Evolutionary conservation across 2,888 invertebrate species (phyloP).

Genomic region (Ectemnius continuus): DNA sequence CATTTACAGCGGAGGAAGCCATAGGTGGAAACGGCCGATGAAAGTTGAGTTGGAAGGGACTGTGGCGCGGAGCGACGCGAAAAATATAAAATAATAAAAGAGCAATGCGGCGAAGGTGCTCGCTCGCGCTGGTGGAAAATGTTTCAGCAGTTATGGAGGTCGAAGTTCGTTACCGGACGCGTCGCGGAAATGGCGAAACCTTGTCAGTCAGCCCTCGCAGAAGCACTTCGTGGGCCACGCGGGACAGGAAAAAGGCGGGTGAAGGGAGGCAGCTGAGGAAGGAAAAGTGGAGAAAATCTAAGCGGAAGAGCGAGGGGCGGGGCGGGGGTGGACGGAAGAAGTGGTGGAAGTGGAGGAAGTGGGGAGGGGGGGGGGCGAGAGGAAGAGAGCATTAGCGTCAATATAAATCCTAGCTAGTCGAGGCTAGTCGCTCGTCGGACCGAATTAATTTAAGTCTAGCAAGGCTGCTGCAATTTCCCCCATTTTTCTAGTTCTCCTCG

Average conservation of each 20-base stretch:
- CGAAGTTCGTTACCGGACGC: slow-evolving; percentile 63
- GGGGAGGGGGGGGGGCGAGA: neutral
- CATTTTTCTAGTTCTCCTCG: slow-evolving; percentile 63
- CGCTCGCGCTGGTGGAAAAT: slow-evolving; percentile 46
- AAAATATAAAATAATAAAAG: slow-evolving; percentile 53
- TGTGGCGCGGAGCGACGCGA: slow-evolving; percentile 22
- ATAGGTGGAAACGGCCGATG: no score
- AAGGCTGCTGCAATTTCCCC: slow-evolving; percentile 66
- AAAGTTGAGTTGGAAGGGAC: no score
- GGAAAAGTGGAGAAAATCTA: neutral
- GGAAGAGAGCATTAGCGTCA: slow-evolving; percentile 40
- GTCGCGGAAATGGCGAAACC: slow-evolving; percentile 66
- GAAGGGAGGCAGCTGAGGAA: neutral
- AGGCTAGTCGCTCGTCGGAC: slow-evolving; percentile 58
- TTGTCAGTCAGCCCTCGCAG: slow-evolving; percentile 61
- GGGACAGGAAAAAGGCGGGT: slow-evolving; percentile 15
- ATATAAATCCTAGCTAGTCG: slow-evolving; percentile 57
- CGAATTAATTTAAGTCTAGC: slow-evolving; percentile 71
- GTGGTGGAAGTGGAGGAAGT: no score
- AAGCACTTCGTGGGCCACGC: slow-evolving; percentile 46
- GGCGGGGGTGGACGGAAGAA: neutral
- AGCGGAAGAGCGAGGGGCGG: neutral
- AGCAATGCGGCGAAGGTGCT: slow-evolving; percentile 29
- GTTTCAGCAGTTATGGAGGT: slow-evolving; percentile 61
- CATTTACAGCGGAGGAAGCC: no score